A percentile compares a stretch with the other conserved stretches of the same genome.
Conservation (phyloP, 2,888 invertebrate species). For the Plagodis pulveraria region DNA sequence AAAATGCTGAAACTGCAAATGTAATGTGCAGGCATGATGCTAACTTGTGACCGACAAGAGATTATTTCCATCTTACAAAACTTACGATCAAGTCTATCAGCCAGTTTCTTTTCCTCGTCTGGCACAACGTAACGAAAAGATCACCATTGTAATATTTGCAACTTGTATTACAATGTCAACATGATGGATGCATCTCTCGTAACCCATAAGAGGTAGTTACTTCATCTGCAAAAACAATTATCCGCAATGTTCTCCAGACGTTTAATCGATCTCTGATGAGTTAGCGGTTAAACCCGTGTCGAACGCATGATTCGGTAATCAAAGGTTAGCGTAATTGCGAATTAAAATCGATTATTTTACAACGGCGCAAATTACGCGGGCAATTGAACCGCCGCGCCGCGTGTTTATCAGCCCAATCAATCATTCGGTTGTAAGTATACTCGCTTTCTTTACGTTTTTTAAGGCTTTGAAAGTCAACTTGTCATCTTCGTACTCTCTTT, state of each 20-base stretch:
- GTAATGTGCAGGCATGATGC: no score
- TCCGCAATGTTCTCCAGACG: slow-evolving; percentile 10
- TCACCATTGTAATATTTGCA: no score
- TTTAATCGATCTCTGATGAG: slow-evolving; percentile 8
- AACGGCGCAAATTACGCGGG: slow-evolving; percentile 39
- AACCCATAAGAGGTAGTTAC: neutral
- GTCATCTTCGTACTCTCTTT: no score
- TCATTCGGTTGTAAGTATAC: slow-evolving; percentile 34
- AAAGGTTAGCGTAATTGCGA: slow-evolving; percentile 57
- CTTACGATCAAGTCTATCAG: no score
- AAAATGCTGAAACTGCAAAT: no score
- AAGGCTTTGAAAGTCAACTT: neutral
- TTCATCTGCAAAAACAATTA: slow-evolving; percentile 10
- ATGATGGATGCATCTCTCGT: neutral
- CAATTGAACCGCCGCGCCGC: slow-evolving; percentile 33
- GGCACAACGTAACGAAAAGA: no score
- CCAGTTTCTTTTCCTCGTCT: no score
- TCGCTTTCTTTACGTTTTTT: slow-evolving; percentile 30
- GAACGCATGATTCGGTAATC: slow-evolving; percentile 46
- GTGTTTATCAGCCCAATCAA: slow-evolving; percentile 47
- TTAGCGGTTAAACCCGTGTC: slow-evolving; percentile 23
- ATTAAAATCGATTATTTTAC: slow-evolving; percentile 52
- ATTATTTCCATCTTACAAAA: no score
- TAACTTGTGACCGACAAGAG: no score
- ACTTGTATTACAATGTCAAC: no score